Evolutionary conservation across 2,113 vertebrate species (phyloP).

Genomic region (Nannobrachium achirus): DNA sequence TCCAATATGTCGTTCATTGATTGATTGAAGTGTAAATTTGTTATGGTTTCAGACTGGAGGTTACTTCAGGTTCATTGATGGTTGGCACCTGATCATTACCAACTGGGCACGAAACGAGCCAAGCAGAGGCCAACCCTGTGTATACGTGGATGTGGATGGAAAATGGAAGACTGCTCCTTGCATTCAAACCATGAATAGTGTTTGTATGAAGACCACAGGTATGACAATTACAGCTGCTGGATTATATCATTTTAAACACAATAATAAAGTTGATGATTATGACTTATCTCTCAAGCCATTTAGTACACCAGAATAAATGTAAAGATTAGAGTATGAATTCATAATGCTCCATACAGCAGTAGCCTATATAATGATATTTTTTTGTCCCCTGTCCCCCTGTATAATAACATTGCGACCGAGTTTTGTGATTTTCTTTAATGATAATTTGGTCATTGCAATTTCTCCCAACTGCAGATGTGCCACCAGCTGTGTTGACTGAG

Average conservation of each 20-base stretch:
- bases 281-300: too few species aligned
- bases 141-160: constrained; percentile 85
- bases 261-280: too few species aligned
- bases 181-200: constrained; percentile 81
- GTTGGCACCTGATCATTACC: constrained; percentile 84
- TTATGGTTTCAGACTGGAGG: constrained; percentile 79
- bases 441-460: neutral
- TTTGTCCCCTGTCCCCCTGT: too few species aligned
- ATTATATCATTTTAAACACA: too few species aligned
- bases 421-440: neutral
- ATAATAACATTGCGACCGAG: too few species aligned
- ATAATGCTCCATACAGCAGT: too few species aligned
- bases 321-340: too few species aligned
- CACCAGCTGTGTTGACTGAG: constrained; percentile 79
- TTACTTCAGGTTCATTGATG: constrained; percentile 85
- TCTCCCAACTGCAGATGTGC: constrained; percentile 75
- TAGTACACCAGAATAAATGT: too few species aligned
- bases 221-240: constrained; percentile 20
- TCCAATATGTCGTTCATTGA: neutral
- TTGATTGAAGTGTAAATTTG: neutral
- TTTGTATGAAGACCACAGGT: constrained; percentile 88
- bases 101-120: constrained; percentile 86
- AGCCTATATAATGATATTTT: too few species aligned
- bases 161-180: constrained; percentile 87
- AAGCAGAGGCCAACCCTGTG: constrained; percentile 82